Evolutionary conservation across 2,797 vertebrate species (phyloP), one percentile per base, ranked within the genome.

Genomic region (Sebastes cheni): DNA sequence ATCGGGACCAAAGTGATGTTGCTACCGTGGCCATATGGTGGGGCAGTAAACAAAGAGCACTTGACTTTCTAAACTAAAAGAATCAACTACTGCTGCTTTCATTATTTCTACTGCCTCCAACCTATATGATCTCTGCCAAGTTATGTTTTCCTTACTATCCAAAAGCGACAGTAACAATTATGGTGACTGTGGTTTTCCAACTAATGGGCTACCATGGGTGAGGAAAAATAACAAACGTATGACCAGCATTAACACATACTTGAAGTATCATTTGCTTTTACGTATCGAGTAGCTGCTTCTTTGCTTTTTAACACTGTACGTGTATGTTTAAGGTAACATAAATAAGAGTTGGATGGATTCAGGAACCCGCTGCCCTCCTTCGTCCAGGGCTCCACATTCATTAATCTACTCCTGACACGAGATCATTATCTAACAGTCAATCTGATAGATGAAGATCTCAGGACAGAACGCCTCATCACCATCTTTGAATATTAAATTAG

Each of bases 381-480:
- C 27, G 7, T 64, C 8, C 27, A 54, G 5, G 11, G 5, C 30
- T 22, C 56, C 62, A 61, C 32, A 23, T 29, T 73, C 65, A 73
- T 68, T 60, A 66, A 54, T 80, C 8, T 12, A 13, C 5, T 59
- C 13, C 56, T 61, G 60, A 66, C 23, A 67, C 9, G 8, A 76
- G 30, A 67, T 67, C 7, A 46, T 58, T 61, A 78, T 60, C 27
- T 50, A 46, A 66, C 29, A 30, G 62, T 55, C 73, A 54, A 16
- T 66, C 20, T 78, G 46, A 67, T 4, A 25, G 50, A 65, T 54
- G n/a, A 75, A 55, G 39, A 84, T 79, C 30, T 25, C 12, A 59
- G 46, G 20, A 84, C 61, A 70, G 30, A 78, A 72, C 62, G 14
- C n/a, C 72, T 55, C 71, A 68, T 30, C 67, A 79, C 32, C 55